Evolutionary conservation across 2,888 invertebrate genomes (phyloP).

Genomic region (Galeruca laticollis): DNA sequence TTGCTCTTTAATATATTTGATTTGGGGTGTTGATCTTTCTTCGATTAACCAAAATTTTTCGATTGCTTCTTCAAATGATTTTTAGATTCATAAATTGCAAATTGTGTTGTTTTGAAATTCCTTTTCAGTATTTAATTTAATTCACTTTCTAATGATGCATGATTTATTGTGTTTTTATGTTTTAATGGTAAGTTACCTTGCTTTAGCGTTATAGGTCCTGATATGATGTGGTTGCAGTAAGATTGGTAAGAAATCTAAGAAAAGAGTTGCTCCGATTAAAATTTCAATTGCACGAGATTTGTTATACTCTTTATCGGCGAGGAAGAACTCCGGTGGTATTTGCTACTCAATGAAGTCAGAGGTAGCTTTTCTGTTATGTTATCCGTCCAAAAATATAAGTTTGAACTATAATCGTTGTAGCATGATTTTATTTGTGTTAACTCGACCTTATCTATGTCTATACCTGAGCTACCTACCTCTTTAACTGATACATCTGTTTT

Average conservation of each 20-base stretch:
- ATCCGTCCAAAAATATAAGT: neutral
- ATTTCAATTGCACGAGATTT: neutral
- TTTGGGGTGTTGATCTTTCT: neutral
- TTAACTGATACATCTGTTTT: too few relatives aligned
- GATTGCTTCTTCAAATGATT: neutral
- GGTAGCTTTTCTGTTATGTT: neutral
- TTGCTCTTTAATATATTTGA: neutral
- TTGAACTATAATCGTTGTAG: too few relatives aligned
- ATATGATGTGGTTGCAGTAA: slow-evolving; percentile 4
- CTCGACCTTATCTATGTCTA: too few relatives aligned
- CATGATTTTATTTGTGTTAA: too few relatives aligned
- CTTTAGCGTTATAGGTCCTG: too few relatives aligned
- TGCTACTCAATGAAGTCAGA: neutral
- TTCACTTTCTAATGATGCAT: too few relatives aligned
- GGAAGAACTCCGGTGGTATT: neutral
- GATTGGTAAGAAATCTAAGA: neutral
- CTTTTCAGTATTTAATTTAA: too few relatives aligned
- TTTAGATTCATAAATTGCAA: neutral
- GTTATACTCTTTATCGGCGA: neutral
- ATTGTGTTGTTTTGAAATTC: neutral
- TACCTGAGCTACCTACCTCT: too few relatives aligned
- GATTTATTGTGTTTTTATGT: too few relatives aligned
- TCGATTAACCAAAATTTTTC: neutral
- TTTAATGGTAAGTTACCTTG: neutral
- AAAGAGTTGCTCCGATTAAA: neutral